phyloP scores from a whole-genome alignment of 1,140 invertebrate genomes.

The Amphibalanus amphitrite region DNA sequence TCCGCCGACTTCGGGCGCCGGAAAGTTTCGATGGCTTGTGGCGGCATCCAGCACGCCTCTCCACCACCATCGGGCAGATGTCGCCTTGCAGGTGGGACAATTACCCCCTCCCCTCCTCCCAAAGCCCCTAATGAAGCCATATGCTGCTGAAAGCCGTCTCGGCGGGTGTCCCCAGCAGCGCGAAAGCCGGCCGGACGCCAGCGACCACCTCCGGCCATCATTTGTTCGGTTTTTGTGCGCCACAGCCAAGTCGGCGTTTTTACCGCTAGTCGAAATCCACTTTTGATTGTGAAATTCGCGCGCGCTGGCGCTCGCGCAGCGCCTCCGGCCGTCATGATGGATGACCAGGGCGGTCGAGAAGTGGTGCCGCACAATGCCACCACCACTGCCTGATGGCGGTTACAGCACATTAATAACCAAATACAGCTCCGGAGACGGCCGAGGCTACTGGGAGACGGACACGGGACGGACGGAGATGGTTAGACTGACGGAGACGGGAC shows the following conservation, averaged over 20 bases:
- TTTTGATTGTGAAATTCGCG: constrained; percentile 1
- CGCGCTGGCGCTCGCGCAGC: no score
- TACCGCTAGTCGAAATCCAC: background rate
- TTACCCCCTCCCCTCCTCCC: background rate
- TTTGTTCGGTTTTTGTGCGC: background rate
- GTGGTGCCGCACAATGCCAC: background rate
- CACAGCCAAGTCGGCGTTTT: background rate
- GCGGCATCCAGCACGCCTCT: background rate
- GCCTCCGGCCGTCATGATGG: background rate
- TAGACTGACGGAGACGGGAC: no score
- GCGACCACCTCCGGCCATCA: background rate
- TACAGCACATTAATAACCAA: background rate
- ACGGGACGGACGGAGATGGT: no score
- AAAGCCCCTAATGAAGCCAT: background rate
- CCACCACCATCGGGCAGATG: background rate
- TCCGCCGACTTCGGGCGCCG: background rate
- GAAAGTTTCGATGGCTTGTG: background rate
- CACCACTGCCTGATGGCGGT: background rate
- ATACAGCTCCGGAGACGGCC: background rate
- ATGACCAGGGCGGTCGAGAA: background rate
- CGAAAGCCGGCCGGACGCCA: background rate
- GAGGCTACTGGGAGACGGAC: no score
- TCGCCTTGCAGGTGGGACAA: background rate
- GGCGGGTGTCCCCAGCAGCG: background rate
- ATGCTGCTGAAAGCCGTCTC: background rate